phyloP scores from a whole-genome alignment of 2,797 vertebrate genomes.

The Enteromius anoplus region DNA sequence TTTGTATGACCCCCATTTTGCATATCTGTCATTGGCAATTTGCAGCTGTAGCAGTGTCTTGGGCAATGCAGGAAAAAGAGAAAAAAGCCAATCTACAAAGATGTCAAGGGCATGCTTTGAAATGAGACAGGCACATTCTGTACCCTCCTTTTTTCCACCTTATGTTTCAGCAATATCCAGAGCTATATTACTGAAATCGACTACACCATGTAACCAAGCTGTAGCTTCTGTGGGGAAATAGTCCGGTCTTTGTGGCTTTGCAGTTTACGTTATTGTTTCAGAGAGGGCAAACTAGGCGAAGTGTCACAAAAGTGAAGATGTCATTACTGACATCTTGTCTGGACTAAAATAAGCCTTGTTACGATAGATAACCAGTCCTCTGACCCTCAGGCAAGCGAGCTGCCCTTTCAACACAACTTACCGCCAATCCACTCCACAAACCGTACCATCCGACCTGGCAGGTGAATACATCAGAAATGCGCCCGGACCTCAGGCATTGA shows the following conservation, averaged over 20 bases:
- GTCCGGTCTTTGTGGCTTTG: conserved; percentile 21
- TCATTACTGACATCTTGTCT: conserved; percentile 51
- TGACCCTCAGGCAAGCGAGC: conserved; percentile 68
- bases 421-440: conserved; percentile 55
- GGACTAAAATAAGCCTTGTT: conserved; percentile 57
- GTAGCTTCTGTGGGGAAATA: conserved; percentile 1
- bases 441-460: conserved; percentile 74
- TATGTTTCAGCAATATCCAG: conserved; percentile 59
- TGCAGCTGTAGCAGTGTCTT: conserved; percentile 67
- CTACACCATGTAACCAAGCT: conserved; percentile 16
- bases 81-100: conserved; percentile 63
- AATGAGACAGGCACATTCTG: conserved; percentile 69
- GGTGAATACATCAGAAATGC: conserved; percentile 73
- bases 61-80: conserved; percentile 58
- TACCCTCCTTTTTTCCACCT: conserved; percentile 49
- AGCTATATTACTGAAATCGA: conserved; percentile 48
- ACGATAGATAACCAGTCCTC: conserved; percentile 76
- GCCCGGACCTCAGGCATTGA: conserved; percentile 60
- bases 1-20: conserved; percentile 74
- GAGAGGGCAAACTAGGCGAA: conserved; percentile 31
- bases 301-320: conserved; percentile 35
- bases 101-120: conserved; percentile 79
- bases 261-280: conserved; percentile 19
- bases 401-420: conserved; percentile 55
- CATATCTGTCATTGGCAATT: conserved; percentile 77